phyloP scores from a whole-genome alignment of 2,113 vertebrate species.

The Nothocercus julius region DNA sequence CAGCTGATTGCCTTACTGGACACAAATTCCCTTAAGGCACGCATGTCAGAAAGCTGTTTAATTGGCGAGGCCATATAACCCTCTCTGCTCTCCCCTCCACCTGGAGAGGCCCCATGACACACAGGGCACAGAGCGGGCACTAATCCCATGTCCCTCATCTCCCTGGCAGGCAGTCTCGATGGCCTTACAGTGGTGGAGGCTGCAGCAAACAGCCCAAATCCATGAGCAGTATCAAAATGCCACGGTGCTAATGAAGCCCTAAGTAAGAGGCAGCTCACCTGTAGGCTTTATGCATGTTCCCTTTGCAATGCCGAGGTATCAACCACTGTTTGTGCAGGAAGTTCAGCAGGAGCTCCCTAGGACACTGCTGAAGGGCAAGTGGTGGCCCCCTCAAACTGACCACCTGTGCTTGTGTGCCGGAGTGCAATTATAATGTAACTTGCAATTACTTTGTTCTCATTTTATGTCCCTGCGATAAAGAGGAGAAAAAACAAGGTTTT shows the following conservation, averaged over 20 bases:
- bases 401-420: rapidly evolving
- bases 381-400: rapidly evolving
- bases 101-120: background rate
- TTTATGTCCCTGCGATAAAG: background rate
- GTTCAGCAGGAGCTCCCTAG: background rate
- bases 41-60: background rate
- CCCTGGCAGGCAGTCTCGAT: too few relatives aligned
- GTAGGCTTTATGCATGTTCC: background rate
- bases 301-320: background rate
- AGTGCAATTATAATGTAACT: rapidly evolving
- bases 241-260: background rate
- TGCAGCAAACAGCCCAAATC: too few relatives aligned
- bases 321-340: rapidly evolving
- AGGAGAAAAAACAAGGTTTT: background rate
- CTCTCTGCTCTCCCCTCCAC: background rate
- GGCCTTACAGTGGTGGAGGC: too few relatives aligned
- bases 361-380: background rate
- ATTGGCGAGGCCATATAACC: background rate
- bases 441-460: background rate
- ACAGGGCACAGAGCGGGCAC: background rate
- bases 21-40: background rate
- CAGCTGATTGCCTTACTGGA: background rate
- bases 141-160: background rate
- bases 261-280: background rate
- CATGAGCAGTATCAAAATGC: background rate